phyloP scores from a whole-genome alignment of 2,113 vertebrate genomes.

The Cygnus atratus region DNA sequence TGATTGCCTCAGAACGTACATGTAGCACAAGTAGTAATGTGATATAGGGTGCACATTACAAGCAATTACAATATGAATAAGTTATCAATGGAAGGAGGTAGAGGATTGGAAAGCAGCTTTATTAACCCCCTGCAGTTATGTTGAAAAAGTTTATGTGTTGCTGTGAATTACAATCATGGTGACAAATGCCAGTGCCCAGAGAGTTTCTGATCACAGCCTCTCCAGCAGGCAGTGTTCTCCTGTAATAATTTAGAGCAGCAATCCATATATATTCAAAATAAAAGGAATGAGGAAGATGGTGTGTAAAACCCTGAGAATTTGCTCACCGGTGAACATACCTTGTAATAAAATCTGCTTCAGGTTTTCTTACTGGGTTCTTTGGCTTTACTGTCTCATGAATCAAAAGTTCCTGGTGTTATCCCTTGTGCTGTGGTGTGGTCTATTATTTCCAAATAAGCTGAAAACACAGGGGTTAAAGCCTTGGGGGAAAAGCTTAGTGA shows the following conservation, averaged over 20 bases:
- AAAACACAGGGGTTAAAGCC: not conserved
- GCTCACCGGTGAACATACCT: constrained; percentile 25
- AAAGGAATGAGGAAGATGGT: constrained; percentile 39
- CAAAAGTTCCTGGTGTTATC: not conserved
- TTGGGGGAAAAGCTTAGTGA: not conserved
- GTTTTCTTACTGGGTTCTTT: constrained; percentile 36
- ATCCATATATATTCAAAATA: constrained; percentile 51
- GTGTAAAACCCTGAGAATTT: not conserved
- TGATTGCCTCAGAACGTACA: constrained; percentile 19
- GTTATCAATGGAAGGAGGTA: constrained; percentile 63
- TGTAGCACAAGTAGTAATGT: constrained; percentile 44
- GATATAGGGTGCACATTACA: constrained; percentile 59
- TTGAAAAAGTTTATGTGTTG: constrained; percentile 67
- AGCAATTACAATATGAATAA: constrained; percentile 77
- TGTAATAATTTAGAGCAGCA: constrained; percentile 49
- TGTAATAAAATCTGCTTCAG: constrained; percentile 22
- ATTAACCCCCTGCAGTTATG: constrained; percentile 72
- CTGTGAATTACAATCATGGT: constrained; percentile 55
- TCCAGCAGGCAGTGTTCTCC: constrained; percentile 46
- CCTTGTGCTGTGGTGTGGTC: not conserved
- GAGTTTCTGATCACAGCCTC: constrained; percentile 54
- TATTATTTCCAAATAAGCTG: not conserved
- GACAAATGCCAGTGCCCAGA: constrained; percentile 43
- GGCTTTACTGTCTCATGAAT: not conserved
- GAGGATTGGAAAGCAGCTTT: constrained; percentile 66